Base-by-base conservation (phyloP, 2,797 vertebrate genomes). In the Gila robusta region DNA sequence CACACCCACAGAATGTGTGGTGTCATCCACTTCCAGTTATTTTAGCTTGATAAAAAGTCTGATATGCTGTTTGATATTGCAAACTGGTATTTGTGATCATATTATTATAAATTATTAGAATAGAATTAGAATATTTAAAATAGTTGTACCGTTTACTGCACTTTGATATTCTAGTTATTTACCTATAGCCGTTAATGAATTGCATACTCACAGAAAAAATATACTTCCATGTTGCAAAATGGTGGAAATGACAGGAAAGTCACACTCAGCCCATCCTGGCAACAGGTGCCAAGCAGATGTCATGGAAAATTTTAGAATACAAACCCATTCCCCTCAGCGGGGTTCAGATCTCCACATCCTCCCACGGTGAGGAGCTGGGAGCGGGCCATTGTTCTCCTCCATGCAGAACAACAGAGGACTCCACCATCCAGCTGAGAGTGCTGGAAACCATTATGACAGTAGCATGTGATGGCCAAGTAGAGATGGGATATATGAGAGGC, bases 241-340 rank as follows among this genome's bases (percentile, higher is more conserved):
- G 23, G 23, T 16, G n/a, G 3, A 39, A 26, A 52, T 26, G 44
- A 35, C 41, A 70, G 11, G 2, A 37, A 47, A n/a, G 66, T 17
- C 5, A 52, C 44, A 47, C 39, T 71, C 39, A 62, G n/a, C 59
- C 37, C 35, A 59, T 71, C 32, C 6, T 54, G 76, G 52, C 32
- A 85, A 85, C 85, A 89, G 84, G 87, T 91, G 88, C 26, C 64
- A 74, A 54, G 54, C 82, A 87, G 77, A 85, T 89, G 80, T 77
- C 78, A 74, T 39, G 52, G 56, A 52, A 73, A 64, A 26, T 52
- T 37, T 28, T 83, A 71, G 62, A 87, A 87, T 66, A 78, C 81
- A 64, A 28, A 87, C 82, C 35, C 70, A 10, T 88, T 79, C 52
- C 14, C 66, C 41, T 78, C 54, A 56, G 76, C 41, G 0, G 47